Evolutionary conservation across 2,113 vertebrate genomes (phyloP).

Genomic region (Bubo scandiacus): DNA sequence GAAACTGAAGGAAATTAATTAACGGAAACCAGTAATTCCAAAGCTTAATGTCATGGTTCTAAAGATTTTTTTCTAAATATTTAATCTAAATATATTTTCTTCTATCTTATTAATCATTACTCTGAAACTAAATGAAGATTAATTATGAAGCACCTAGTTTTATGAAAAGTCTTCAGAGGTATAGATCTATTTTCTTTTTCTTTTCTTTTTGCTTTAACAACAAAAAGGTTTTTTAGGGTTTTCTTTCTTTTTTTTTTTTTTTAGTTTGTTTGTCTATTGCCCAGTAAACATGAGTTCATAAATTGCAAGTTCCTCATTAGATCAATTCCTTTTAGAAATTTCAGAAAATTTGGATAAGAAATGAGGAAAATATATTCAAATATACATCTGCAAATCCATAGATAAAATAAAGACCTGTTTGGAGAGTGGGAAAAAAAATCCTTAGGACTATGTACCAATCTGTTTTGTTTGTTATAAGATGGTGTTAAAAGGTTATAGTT

Average conservation of each 20-base stretch:
- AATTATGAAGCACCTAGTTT: neutral
- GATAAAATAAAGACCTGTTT: neutral
- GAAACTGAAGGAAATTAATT: neutral
- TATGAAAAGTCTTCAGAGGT: neutral
- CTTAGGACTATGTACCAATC: neutral
- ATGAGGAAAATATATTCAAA: neutral
- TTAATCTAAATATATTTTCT: neutral
- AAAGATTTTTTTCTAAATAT: neutral
- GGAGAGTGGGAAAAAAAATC: neutral
- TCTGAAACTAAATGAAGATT: neutral
- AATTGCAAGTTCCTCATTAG: neutral
- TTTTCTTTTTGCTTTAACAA: neutral
- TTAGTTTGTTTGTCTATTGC: neutral
- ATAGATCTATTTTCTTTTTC: neutral
- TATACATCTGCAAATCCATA: neutral
- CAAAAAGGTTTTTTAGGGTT: rapidly evolving
- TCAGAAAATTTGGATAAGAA: neutral
- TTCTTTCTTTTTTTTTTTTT: neutral
- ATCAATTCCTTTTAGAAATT: neutral
- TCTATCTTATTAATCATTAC: neutral
- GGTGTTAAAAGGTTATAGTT: neutral
- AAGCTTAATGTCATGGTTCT: neutral
- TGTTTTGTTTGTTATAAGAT: neutral
- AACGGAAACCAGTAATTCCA: neutral
- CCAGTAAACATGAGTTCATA: neutral